Evolutionary conservation across 2,797 vertebrate genomes (phyloP).

Genomic region (Capromys pilorides): DNA sequence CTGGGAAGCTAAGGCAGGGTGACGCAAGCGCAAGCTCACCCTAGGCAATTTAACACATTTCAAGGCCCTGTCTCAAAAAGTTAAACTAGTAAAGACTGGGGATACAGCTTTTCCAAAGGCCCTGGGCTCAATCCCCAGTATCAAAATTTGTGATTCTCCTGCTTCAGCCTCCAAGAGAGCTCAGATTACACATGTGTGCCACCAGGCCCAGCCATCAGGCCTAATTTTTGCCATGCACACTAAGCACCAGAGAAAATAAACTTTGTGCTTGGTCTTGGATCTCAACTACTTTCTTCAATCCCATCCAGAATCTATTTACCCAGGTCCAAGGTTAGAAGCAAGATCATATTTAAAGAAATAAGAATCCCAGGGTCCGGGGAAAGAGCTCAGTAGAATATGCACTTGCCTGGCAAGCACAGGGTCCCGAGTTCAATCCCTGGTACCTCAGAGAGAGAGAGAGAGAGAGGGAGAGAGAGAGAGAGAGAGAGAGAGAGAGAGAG

Average conservation of each 20-base stretch:
- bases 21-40: background rate
- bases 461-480: too few relatives aligned
- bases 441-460: too few relatives aligned
- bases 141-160: background rate
- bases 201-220: background rate
- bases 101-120: background rate
- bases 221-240: background rate
- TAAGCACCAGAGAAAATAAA: background rate
- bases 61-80: background rate
- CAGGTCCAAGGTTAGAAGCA: background rate
- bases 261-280: background rate
- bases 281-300: background rate
- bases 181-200: background rate
- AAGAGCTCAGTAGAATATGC: too few relatives aligned
- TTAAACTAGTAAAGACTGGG: background rate
- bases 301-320: background rate
- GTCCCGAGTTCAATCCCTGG: too few relatives aligned
- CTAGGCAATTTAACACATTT: background rate
- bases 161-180: background rate
- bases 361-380: too few relatives aligned
- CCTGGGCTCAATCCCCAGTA: background rate
- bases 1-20: background rate
- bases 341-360: background rate
- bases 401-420: too few relatives aligned
- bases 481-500: too few relatives aligned